Percentiles rank a stretch among this genome's conserved stretches.
These are phyloP conservation scores for Holocentrus rufus DNA, from an alignment of 2,797 vertebrate genomes.

Conservation along the genomic window DNA sequence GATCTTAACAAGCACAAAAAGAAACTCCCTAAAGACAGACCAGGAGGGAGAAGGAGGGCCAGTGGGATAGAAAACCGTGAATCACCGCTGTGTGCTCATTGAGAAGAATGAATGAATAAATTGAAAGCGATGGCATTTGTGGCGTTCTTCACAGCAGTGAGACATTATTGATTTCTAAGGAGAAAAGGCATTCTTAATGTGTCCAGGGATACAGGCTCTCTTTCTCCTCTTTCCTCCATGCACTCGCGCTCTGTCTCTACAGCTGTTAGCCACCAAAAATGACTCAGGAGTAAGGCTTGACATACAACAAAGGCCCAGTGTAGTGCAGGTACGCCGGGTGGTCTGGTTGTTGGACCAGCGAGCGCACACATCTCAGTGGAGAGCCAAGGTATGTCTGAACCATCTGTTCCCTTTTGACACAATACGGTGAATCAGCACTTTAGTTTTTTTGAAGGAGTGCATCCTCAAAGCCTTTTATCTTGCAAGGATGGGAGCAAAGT, in stretches of 20 bases:
- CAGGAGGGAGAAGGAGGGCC: slow-evolving; percentile 28
- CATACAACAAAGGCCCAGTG: slow-evolving; percentile 1
- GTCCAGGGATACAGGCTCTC: slow-evolving; percentile 50
- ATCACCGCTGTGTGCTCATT: slow-evolving; percentile 58
- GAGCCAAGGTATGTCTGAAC: slow-evolving; percentile 30
- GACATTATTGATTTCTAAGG: slow-evolving; percentile 77
- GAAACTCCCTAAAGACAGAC: slow-evolving; percentile 45
- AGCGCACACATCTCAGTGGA: slow-evolving; percentile 46
- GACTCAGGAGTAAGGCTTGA: slow-evolving; percentile 14
- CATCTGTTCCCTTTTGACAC: slow-evolving; percentile 59
- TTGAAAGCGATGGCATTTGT: slow-evolving; percentile 69
- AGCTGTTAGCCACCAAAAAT: slow-evolving; percentile 27
- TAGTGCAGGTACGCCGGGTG: neutral
- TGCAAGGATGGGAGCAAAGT: slow-evolving; percentile 25
- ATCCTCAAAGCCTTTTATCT: slow-evolving; percentile 53
- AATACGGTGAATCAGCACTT: slow-evolving; percentile 57
- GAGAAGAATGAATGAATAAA: slow-evolving; percentile 71
- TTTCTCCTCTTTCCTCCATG: slow-evolving; percentile 11
- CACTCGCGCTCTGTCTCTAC: slow-evolving; percentile 4
- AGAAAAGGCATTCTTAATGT: slow-evolving; percentile 70
- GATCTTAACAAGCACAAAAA: slow-evolving; percentile 55
- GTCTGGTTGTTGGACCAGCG: slow-evolving; percentile 17
- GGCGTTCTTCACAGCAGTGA: slow-evolving; percentile 67
- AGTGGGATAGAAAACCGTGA: slow-evolving; percentile 42
- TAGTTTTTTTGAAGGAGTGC: slow-evolving; percentile 26